Conservation (phyloP, 2,888 invertebrate species). For the Lydus trimaculatus region DNA sequence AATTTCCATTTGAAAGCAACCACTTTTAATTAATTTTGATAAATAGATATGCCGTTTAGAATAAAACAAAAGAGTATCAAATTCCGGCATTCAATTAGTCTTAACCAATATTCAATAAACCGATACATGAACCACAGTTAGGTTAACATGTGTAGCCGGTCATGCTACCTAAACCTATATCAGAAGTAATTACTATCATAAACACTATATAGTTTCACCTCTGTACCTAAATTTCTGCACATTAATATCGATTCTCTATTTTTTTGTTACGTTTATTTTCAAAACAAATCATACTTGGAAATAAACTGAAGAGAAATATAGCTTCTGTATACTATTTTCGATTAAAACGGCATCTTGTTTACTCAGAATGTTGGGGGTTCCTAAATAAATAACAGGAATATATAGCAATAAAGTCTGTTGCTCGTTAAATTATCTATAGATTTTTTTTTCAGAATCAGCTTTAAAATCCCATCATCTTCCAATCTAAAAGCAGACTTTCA, state of each 20-base stretch:
- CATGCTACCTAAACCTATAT: slow-evolving; percentile 11
- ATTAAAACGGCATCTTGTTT: slow-evolving; percentile 8
- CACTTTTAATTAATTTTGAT: not conserved
- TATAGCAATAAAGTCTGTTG: not conserved
- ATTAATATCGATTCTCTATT: not conserved
- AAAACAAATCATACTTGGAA: not conserved
- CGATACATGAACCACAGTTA: not conserved
- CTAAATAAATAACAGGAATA: slow-evolving; percentile 7
- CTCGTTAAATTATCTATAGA: slow-evolving; percentile 3
- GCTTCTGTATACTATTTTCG: not conserved
- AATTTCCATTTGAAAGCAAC: not conserved
- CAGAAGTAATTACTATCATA: slow-evolving; percentile 10
- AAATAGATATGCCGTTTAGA: not conserved
- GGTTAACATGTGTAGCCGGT: slow-evolving; percentile 12
- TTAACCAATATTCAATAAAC: too few species aligned
- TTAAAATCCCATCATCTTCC: slow-evolving; percentile 1
- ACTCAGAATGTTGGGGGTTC: not conserved
- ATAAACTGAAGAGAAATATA: not conserved
- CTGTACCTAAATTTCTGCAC: not conserved
- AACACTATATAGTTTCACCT: not conserved
- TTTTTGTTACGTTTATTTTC: not conserved
- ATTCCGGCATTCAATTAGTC: slow-evolving; percentile 11
- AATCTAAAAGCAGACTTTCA: not conserved
- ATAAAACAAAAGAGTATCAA: not conserved
- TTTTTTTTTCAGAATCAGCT: not conserved